These are phyloP conservation scores for Acipenser ruthenus DNA, from an alignment of 2,797 vertebrate genomes.

Conservation along the genomic window DNA sequence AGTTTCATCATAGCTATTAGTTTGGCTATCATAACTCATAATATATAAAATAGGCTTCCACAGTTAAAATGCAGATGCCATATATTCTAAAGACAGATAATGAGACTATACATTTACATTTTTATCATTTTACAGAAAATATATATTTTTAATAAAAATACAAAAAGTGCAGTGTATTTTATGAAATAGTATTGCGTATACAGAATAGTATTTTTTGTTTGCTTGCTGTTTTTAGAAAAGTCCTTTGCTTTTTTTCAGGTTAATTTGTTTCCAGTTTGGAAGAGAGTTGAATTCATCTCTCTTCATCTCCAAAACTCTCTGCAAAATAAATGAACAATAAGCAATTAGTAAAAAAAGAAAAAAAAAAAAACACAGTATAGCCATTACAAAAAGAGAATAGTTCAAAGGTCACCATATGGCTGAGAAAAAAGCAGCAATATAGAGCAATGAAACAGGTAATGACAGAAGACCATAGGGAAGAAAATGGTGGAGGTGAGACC, in stretches of 20 bases:
- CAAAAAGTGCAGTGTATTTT: slow-evolving; percentile 19
- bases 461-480: too few relatives aligned
- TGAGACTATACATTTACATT: slow-evolving; percentile 33
- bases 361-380: too few relatives aligned
- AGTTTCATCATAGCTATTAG: too few relatives aligned
- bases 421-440: too few relatives aligned
- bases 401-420: too few relatives aligned
- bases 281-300: slow-evolving; percentile 51
- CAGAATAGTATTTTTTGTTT: background rate
- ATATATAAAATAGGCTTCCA: background rate
- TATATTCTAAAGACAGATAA: slow-evolving; percentile 19
- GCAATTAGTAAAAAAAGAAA: too few relatives aligned
- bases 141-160: slow-evolving; percentile 22
- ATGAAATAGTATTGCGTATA: slow-evolving; percentile 15
- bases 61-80: slow-evolving; percentile 8
- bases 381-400: too few relatives aligned
- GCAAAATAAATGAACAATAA: slow-evolving; percentile 35
- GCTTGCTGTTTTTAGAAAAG: slow-evolving; percentile 46
- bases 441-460: too few relatives aligned
- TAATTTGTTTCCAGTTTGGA: slow-evolving; percentile 51
- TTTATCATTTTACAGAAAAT: slow-evolving; percentile 23
- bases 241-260: slow-evolving; percentile 63
- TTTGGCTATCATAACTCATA: too few relatives aligned
- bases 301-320: slow-evolving; percentile 61
- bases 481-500: too few relatives aligned